Conservation (phyloP, 2,888 invertebrate genomes). For the Cerceris ruficornis region DNA sequence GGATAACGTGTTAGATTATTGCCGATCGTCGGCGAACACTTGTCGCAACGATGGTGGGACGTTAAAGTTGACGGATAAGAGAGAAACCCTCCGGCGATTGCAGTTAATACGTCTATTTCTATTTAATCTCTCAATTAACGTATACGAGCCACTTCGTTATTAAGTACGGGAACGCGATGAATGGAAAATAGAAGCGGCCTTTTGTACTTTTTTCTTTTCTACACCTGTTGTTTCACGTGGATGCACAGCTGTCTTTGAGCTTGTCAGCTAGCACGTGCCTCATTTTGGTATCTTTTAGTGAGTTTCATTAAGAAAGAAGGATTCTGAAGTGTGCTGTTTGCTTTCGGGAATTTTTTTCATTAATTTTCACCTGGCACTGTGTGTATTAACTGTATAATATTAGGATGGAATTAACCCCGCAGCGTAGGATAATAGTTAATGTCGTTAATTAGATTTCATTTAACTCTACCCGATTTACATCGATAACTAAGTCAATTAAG, state of each 20-base stretch:
- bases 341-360: too few species aligned
- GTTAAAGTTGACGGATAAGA: slow-evolving; percentile 67
- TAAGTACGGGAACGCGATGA: slow-evolving; percentile 59
- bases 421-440: too few species aligned
- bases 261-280: slow-evolving; percentile 50
- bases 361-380: too few species aligned
- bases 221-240: slow-evolving; percentile 53
- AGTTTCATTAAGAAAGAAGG: too few species aligned
- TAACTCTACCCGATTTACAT: too few species aligned
- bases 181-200: slow-evolving; percentile 55
- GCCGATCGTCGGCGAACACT: slow-evolving; percentile 64
- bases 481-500: too few species aligned
- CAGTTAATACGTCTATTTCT: slow-evolving; percentile 74
- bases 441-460: too few species aligned
- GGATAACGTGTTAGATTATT: too few species aligned
- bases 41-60: slow-evolving; percentile 72
- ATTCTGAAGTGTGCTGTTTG: too few species aligned
- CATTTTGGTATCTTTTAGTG: too few species aligned
- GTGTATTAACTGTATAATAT: too few species aligned
- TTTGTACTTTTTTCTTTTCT: slow-evolving; percentile 37
- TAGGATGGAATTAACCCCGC: too few species aligned
- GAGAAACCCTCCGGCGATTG: slow-evolving; percentile 60
- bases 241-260: slow-evolving; percentile 51
- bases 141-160: slow-evolving; percentile 74
- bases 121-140: slow-evolving; percentile 78